Conservation (phyloP, 2,113 vertebrate genomes). For the Tragulus kanchil region DNA sequence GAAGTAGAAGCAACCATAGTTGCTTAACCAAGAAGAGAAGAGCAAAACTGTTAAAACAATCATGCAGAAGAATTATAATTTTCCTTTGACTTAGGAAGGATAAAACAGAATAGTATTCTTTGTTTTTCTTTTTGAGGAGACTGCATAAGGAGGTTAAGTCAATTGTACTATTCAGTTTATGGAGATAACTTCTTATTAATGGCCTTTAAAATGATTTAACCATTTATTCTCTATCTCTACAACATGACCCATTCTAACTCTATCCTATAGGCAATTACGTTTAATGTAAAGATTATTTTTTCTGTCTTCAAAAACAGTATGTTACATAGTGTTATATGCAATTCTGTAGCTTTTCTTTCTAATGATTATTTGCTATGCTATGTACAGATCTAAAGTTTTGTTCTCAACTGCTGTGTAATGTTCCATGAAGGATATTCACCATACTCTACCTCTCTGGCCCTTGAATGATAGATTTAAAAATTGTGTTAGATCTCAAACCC, state of each 20-base stretch:
- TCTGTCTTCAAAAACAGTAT: not conserved
- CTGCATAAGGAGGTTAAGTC: not conserved
- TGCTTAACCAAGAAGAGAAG: not conserved
- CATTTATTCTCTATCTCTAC: not conserved
- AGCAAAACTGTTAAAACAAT: not conserved
- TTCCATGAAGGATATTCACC: not conserved
- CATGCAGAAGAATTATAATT: not conserved
- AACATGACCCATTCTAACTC: not conserved
- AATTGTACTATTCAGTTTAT: not conserved
- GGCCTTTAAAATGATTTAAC: not conserved
- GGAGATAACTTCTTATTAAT: not conserved
- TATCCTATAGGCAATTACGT: not conserved
- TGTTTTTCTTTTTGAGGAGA: not conserved
- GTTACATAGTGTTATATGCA: not conserved
- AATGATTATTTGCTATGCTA: not conserved
- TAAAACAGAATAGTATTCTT: not conserved
- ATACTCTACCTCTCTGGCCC: not conserved
- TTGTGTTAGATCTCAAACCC: not conserved
- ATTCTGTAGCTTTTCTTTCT: not conserved
- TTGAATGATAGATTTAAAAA: not conserved
- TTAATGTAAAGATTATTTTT: not conserved
- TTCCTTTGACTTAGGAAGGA: not conserved
- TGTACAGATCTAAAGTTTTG: not conserved
- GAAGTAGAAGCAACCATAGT: not conserved
- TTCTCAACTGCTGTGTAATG: not conserved